A percentile compares a stretch with the other conserved stretches of the same genome.
phyloP scores from a whole-genome alignment of 2,888 invertebrate genomes.

The Eilema depressum region DNA sequence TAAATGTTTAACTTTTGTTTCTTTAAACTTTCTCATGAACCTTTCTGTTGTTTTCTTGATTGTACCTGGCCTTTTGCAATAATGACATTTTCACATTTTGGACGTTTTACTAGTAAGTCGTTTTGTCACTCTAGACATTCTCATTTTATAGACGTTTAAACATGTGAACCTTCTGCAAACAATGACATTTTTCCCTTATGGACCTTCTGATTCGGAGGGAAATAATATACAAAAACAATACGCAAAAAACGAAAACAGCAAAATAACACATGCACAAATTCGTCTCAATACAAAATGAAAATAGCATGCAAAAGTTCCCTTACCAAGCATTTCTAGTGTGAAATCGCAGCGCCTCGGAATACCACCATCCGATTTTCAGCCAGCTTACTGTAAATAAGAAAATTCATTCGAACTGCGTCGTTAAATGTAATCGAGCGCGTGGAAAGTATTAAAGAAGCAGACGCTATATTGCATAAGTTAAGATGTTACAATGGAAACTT shows the following conservation, averaged over 20 bases:
- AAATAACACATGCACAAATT: constrained; percentile 33
- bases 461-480: constrained; percentile 86
- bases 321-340: constrained; percentile 75
- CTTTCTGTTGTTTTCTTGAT: no score
- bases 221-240: background rate
- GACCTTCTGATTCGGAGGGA: no score
- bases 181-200: no score
- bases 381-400: constrained; percentile 84
- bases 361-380: constrained; percentile 74
- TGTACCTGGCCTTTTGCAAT: no score
- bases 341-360: constrained; percentile 73
- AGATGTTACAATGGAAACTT: constrained; percentile 85
- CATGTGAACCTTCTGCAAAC: no score
- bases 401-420: constrained; percentile 82
- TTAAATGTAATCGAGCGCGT: constrained; percentile 86
- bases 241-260: background rate
- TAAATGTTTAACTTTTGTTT: no score
- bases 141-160: no score
- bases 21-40: no score
- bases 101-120: no score
- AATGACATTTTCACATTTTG: no score
- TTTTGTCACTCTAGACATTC: no score
- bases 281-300: constrained; percentile 52
- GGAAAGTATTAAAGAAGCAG: constrained; percentile 85
- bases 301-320: constrained; percentile 67